Conservation (phyloP, 2,113 vertebrate genomes). For the Indri indri region DNA sequence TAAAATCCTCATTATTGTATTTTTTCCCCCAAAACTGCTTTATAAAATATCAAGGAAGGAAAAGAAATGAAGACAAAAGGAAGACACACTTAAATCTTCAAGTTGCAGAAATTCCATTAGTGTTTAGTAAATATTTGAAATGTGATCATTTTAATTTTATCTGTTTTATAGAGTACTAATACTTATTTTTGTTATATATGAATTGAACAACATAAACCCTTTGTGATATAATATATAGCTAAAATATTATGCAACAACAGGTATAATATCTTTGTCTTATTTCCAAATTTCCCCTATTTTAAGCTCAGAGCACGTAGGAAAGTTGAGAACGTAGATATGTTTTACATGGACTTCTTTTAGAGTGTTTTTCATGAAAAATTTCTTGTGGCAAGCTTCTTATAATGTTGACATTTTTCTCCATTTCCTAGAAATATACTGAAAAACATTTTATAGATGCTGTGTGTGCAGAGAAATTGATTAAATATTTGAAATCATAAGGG, state of each 20-base stretch:
- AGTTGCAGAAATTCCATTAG: constrained; percentile 73
- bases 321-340: not conserved
- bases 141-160: constrained; percentile 1
- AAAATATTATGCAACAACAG: constrained; percentile 50
- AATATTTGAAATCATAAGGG: constrained; percentile 77
- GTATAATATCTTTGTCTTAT: constrained; percentile 55
- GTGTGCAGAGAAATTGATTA: constrained; percentile 68
- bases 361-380: constrained; percentile 30
- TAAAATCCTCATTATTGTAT: constrained; percentile 52
- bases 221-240: constrained; percentile 13
- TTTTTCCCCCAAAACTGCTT: constrained; percentile 64
- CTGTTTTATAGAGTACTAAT: not conserved
- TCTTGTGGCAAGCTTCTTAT: constrained; percentile 41
- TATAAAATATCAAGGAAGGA: constrained; percentile 76
- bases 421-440: constrained; percentile 63
- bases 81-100: not conserved
- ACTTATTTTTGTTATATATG: constrained; percentile 39
- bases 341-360: constrained; percentile 51
- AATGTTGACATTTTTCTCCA: constrained; percentile 62
- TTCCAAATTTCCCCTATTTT: constrained; percentile 23
- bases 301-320: not conserved
- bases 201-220: not conserved
- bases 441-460: constrained; percentile 65
- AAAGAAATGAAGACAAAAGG: not conserved
- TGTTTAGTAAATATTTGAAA: constrained; percentile 81